Evolutionary conservation across 1,140 invertebrate species (phyloP).

Genomic region (Drosophila sturtevanti): DNA sequence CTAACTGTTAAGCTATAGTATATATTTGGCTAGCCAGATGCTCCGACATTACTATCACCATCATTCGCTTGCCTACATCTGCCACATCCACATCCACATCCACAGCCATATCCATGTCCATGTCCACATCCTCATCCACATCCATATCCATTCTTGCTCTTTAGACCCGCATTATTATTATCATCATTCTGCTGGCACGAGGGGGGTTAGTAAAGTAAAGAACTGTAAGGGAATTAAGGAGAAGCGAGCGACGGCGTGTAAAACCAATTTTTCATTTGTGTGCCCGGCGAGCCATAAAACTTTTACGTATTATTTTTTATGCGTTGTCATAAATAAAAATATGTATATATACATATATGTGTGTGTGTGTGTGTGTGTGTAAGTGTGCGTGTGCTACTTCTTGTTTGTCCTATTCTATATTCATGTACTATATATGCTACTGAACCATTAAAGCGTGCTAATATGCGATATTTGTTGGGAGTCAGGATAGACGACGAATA

Average conservation of each 20-base stretch:
- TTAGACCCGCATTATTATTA: slow-evolving; percentile 10
- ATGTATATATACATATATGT: too few species aligned
- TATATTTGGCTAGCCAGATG: neutral
- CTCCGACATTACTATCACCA: neutral
- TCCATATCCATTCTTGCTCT: neutral
- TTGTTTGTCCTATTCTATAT: slow-evolving; percentile 48
- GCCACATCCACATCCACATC: too few species aligned
- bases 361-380: too few species aligned
- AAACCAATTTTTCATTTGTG: slow-evolving; percentile 75
- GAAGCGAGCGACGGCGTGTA: slow-evolving; percentile 66
- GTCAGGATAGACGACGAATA: neutral
- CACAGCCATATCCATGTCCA: neutral
- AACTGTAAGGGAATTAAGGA: too few species aligned
- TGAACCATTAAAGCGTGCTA: slow-evolving; percentile 30
- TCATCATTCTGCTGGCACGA: slow-evolving; percentile 15
- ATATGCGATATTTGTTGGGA: slow-evolving; percentile 10
- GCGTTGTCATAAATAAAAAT: slow-evolving; percentile 72
- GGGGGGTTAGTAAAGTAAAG: too few species aligned
- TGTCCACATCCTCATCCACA: too few species aligned
- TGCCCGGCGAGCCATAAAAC: slow-evolving; percentile 70
- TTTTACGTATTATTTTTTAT: slow-evolving; percentile 75
- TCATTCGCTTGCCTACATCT: too few species aligned
- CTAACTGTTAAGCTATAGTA: slow-evolving; percentile 14
- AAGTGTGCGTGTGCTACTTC: neutral
- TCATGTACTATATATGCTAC: slow-evolving; percentile 25